Percentiles rank a stretch among this genome's conserved stretches.
These are phyloP conservation scores for Mesaphorura yosii DNA, from an alignment of 1,140 invertebrate species.

Conservation along the genomic window DNA sequence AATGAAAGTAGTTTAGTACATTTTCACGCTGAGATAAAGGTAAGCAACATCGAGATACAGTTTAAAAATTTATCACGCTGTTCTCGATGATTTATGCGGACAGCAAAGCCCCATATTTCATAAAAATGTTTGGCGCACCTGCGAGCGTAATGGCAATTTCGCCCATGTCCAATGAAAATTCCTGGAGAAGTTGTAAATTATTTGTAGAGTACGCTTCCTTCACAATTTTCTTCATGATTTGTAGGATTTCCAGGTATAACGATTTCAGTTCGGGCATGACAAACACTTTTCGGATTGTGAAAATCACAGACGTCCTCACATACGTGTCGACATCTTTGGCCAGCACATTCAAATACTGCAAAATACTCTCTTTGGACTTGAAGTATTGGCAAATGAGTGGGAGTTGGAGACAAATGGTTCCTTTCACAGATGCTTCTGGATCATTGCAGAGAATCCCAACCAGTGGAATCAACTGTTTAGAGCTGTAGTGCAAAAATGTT, in stretches of 20 bases:
- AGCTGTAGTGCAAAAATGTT: too few relatives aligned
- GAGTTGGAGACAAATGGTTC: slow-evolving; percentile 8
- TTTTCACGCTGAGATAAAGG: background rate
- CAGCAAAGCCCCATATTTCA: too few relatives aligned
- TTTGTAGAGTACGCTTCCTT: slow-evolving; percentile 17
- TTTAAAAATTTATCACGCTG: too few relatives aligned
- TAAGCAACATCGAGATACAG: too few relatives aligned
- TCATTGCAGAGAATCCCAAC: slow-evolving; percentile 6
- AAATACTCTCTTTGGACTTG: slow-evolving; percentile 6
- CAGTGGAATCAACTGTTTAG: background rate
- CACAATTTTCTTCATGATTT: slow-evolving; percentile 15
- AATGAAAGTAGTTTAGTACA: background rate
- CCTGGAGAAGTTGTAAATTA: slow-evolving; percentile 7
- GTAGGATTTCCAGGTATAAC: slow-evolving; percentile 9
- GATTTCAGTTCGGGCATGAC: slow-evolving; percentile 5
- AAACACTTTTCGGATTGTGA: slow-evolving; percentile 1
- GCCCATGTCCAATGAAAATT: slow-evolving; percentile 20
- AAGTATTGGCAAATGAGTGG: slow-evolving; percentile 7
- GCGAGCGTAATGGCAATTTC: slow-evolving; percentile 6
- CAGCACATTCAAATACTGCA: background rate
- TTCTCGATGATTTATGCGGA: too few relatives aligned
- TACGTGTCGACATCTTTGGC: background rate
- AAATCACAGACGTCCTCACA: slow-evolving; percentile 2
- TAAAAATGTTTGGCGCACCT: background rate
- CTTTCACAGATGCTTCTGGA: slow-evolving; percentile 2